A percentile compares a stretch with the other conserved stretches of the same genome.
Conservation (phyloP, 2,888 invertebrate genomes). For the Nephrotoma flavescens region DNA sequence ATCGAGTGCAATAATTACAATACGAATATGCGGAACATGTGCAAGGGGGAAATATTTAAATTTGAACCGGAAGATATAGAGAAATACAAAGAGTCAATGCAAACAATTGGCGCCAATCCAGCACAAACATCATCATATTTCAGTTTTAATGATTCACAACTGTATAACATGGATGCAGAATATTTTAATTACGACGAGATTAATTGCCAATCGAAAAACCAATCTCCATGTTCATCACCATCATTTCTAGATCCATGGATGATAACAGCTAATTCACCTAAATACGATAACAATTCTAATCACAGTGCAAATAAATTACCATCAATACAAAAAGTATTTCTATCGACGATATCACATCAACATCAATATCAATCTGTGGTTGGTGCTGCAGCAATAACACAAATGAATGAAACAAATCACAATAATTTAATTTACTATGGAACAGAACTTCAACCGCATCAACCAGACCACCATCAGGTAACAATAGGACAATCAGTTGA, state of each 20-base stretch:
- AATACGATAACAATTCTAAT: background rate
- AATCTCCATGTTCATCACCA: conserved; percentile 32
- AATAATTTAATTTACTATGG: background rate
- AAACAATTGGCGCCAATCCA: background rate
- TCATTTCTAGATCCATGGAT: conserved; percentile 29
- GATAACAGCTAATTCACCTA: conserved; percentile 12
- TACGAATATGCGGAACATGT: background rate
- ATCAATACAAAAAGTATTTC: conserved; percentile 29
- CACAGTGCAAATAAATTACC: conserved; percentile 18
- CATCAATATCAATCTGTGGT: background rate
- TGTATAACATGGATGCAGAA: conserved; percentile 25
- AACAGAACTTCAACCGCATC: background rate
- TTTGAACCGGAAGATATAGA: conserved; percentile 33
- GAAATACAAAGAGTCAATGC: conserved; percentile 19
- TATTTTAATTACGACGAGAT: conserved; percentile 33
- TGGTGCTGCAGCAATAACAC: background rate
- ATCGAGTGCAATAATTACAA: background rate
- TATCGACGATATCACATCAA: background rate
- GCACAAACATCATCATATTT: background rate
- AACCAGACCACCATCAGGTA: background rate
- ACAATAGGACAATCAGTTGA: background rate
- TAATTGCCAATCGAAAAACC: conserved; percentile 33
- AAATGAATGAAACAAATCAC: background rate
- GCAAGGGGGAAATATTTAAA: conserved; percentile 26
- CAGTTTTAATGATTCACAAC: conserved; percentile 4